These are phyloP conservation scores for Typhlichthys subterraneus DNA, from an alignment of 2,797 vertebrate genomes.

Conservation along the genomic window DNA sequence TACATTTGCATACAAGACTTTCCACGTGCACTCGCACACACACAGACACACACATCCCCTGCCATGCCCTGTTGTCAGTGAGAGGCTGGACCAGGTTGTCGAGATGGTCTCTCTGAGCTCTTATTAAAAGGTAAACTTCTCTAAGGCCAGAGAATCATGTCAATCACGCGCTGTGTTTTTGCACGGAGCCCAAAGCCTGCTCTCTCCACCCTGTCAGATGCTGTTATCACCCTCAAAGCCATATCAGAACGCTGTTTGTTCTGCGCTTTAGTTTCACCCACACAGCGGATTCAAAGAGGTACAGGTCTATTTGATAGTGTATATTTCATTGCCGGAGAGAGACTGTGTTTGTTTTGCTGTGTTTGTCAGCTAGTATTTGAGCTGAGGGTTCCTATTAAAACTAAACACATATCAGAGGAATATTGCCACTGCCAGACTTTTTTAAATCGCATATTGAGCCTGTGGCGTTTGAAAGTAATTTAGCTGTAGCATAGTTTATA, in stretches of 20 bases:
- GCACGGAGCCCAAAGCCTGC: slow-evolving; percentile 73
- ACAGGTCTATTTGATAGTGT: slow-evolving; percentile 85
- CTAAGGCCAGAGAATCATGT: slow-evolving; percentile 75
- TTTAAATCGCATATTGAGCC: slow-evolving; percentile 75
- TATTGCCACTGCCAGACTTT: slow-evolving; percentile 76
- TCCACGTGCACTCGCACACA: background rate
- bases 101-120: slow-evolving; percentile 73
- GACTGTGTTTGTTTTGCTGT: slow-evolving; percentile 83
- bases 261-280: slow-evolving; percentile 89
- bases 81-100: slow-evolving; percentile 51
- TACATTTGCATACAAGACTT: slow-evolving; percentile 11
- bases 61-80: slow-evolving; percentile 48
- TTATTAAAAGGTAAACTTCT: slow-evolving; percentile 87
- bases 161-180: slow-evolving; percentile 80
- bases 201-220: slow-evolving; percentile 81
- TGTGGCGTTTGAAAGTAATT: slow-evolving; percentile 75
- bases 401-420: slow-evolving; percentile 82
- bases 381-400: slow-evolving; percentile 80
- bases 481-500: slow-evolving; percentile 73
- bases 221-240: slow-evolving; percentile 91
- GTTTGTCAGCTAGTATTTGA: slow-evolving; percentile 83
- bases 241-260: slow-evolving; percentile 93
- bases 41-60: slow-evolving; percentile 18
- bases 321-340: slow-evolving; percentile 80
- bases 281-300: slow-evolving; percentile 87